Conservation (phyloP, 53 echinoderm and acorn worm species). For the Echinometra lucunter region DNA sequence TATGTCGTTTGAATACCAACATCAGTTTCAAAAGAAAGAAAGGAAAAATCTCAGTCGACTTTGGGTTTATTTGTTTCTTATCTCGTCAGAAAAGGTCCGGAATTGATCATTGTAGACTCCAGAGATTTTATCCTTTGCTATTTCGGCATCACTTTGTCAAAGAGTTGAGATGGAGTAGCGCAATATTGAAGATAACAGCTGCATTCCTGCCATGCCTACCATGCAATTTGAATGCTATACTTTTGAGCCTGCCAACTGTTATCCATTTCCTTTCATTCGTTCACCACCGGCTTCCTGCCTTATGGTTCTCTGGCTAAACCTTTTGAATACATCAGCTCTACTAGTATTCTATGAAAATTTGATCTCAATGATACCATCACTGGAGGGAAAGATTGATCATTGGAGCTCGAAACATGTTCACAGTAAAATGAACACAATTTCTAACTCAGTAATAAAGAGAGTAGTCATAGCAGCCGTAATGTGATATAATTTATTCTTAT, state of each 20-base stretch:
- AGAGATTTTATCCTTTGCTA: neutral
- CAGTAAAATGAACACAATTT: conserved; percentile 19
- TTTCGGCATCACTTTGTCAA: neutral
- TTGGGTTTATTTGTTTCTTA: neutral
- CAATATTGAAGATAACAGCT: conserved; percentile 28
- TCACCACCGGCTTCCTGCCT: conserved; percentile 11
- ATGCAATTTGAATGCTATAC: neutral
- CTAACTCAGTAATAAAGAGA: neutral
- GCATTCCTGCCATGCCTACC: neutral
- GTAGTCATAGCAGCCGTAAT: neutral
- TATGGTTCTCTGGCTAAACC: neutral
- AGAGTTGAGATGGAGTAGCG: neutral
- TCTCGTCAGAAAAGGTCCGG: neutral
- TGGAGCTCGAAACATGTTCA: conserved; percentile 18
- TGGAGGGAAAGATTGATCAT: conserved; percentile 40
- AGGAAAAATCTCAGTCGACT: neutral
- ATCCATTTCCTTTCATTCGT: neutral
- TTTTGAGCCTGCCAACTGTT: neutral
- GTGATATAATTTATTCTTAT: neutral
- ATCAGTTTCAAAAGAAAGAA: neutral
- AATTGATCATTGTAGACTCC: conserved; percentile 11
- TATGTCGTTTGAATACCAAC: neutral
- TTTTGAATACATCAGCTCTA: neutral
- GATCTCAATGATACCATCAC: neutral
- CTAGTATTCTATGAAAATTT: neutral